Evolutionary conservation across 1,140 invertebrate species (phyloP).

Genomic region (Nomia melanderi): DNA sequence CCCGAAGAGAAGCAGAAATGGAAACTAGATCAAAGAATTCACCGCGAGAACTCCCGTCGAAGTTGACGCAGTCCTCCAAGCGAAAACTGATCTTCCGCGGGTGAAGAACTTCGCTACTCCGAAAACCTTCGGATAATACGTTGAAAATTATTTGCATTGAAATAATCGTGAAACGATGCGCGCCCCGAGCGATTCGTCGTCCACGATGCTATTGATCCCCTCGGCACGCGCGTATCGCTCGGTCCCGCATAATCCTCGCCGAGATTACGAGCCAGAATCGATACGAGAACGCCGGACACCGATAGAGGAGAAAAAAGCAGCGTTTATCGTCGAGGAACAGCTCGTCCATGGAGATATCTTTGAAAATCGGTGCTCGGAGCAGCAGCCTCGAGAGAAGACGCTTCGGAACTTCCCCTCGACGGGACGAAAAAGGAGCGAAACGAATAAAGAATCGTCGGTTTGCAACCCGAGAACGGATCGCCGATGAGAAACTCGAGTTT

Average conservation of each 20-base stretch:
- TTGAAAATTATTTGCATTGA: background rate
- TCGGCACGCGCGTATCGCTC: constrained; percentile 27
- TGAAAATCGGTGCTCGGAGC: background rate
- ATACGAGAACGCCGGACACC: background rate
- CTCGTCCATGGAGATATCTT: background rate
- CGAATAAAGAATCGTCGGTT: background rate
- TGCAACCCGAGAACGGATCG: background rate
- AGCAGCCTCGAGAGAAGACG: background rate
- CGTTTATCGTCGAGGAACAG: background rate
- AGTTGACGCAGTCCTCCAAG: background rate
- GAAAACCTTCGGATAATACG: background rate
- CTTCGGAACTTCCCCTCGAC: background rate
- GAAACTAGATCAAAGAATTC: background rate
- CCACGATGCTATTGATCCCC: constrained; percentile 40
- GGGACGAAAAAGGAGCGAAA: too few species aligned
- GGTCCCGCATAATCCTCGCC: constrained; percentile 43
- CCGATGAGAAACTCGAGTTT: background rate
- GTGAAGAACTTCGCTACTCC: background rate
- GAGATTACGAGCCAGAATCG: constrained; percentile 49
- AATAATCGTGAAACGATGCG: constrained; percentile 25
- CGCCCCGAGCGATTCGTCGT: constrained; percentile 14
- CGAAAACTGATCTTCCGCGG: background rate
- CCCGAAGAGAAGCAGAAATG: too few species aligned
- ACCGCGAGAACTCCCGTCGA: background rate
- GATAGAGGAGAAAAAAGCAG: constrained; percentile 33